Percentiles rank a stretch among this genome's conserved stretches.
phyloP scores from a whole-genome alignment of 2,113 vertebrate genomes.

The Mola mola region DNA sequence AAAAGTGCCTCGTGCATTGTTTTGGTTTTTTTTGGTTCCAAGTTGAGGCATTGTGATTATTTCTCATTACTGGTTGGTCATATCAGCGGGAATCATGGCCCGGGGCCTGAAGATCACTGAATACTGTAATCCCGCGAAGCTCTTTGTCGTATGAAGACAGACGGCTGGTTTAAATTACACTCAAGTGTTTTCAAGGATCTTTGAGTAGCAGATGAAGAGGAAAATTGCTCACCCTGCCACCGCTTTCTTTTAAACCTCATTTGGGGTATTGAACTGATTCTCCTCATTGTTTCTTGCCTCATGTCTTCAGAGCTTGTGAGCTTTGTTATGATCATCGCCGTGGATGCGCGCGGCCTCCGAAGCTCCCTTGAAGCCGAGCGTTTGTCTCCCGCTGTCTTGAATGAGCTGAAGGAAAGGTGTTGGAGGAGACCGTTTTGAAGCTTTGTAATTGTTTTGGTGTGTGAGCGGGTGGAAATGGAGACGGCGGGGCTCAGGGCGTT shows the following conservation, averaged over 20 bases:
- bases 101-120: conserved; percentile 36
- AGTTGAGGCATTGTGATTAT: conserved; percentile 21
- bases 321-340: conserved; percentile 40
- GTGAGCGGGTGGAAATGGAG: conserved; percentile 6
- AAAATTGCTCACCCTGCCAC: conserved; percentile 22
- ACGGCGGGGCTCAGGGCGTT: conserved; percentile 7
- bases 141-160: conserved; percentile 41
- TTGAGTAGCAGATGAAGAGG: conserved; percentile 36
- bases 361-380: conserved; percentile 16
- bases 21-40: conserved; percentile 5
- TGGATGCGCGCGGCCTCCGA: conserved; percentile 34
- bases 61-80: conserved; percentile 43
- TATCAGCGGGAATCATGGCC: conserved; percentile 42
- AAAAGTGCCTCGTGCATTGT: conserved; percentile 8
- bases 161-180: conserved; percentile 54
- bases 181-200: conserved; percentile 55
- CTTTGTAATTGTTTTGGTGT: conserved; percentile 18
- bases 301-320: conserved; percentile 16
- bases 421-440: conserved; percentile 33
- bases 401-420: conserved; percentile 40
- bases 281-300: conserved; percentile 24
- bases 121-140: conserved; percentile 41
- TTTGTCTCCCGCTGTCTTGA: conserved; percentile 49
- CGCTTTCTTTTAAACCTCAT: conserved; percentile 36
- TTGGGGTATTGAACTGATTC: conserved; percentile 35